phyloP scores from a whole-genome alignment of 2,797 vertebrate genomes.

The Alauda arvensis region DNA sequence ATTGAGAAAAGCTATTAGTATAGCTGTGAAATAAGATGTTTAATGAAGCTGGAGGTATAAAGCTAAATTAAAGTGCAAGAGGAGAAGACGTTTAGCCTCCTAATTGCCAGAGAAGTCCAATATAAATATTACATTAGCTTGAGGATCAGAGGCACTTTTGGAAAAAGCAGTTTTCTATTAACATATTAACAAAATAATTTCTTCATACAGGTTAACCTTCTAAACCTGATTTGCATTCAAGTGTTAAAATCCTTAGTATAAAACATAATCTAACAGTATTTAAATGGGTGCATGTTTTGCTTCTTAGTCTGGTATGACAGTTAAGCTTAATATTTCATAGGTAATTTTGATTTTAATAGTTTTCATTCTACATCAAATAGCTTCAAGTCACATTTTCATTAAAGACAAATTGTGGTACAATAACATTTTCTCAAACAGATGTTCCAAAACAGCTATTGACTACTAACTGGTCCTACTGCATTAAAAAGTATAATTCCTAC shows the following conservation, averaged over 20 bases:
- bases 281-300: conserved; percentile 24
- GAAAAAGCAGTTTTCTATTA: conserved; percentile 13
- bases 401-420: neutral
- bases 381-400: neutral
- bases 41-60: conserved; percentile 40
- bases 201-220: neutral
- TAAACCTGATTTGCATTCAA: conserved; percentile 12
- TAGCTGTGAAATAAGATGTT: conserved; percentile 33
- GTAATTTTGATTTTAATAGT: neutral
- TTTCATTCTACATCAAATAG: neutral
- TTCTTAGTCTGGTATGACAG: neutral
- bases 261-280: neutral
- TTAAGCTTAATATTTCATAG: conserved; percentile 16
- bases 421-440: neutral
- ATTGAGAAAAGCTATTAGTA: conserved; percentile 37
- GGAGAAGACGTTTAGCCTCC: conserved; percentile 7
- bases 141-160: neutral
- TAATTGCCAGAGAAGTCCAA: conserved; percentile 24
- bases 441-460: neutral
- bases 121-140: conserved; percentile 39
- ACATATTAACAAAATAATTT: conserved; percentile 29
- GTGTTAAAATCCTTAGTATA: neutral
- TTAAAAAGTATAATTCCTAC: neutral
- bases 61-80: conserved; percentile 32
- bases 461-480: neutral